Evolutionary conservation across 2,888 invertebrate genomes (phyloP), one percentile per base, ranked within the genome.

Genomic region (Mycalesis mineus): DNA sequence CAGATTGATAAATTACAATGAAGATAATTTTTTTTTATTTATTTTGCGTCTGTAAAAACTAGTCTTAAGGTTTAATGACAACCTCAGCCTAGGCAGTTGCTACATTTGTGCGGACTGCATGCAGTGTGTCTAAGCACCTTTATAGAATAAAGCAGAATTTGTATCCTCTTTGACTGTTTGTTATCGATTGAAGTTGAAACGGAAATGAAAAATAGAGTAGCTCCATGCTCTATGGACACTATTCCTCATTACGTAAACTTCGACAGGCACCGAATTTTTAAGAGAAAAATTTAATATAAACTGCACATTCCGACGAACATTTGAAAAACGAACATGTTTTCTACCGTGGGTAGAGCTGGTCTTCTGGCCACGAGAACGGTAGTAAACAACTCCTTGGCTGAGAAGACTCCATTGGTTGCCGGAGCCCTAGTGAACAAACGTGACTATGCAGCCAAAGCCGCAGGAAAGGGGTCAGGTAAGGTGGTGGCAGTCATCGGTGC

Each of bases 401-500:
- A 92, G 74, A 92, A 92, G 80, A 78, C 91, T 69, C 89, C 91
- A 54, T 75, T 81, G 58, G 74, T 78, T 60, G 84, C 80, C 66
- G 91, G 78, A 67, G 85, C 81, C 58, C 68, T 84, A 65, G 80
- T 78, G 75, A 86, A 78, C 73, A 86, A 84, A 73, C 80, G 86
- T 68, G 82, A 87, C 67, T 87, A 86, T 78, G 91, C 91, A 42
- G 82, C 80, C 31, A 80, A 82, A 72, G 68, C 65, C 40, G 81
- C 71, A 14, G 71, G 78, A 48, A 62, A 76, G 62, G 77, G 69
- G 51, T 73, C 91, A 72, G 95, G 96, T 70, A 92, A 91, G 80
- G 92, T 98, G 65, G 97, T 97, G 41, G 97, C 98, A 54, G 98
- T 98, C 61, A 98, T 98, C 82, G 98, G 98, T 92, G 98, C 98